Evolutionary conservation across 2,113 vertebrate species (phyloP).

Genomic region (Cisticola juncidis): DNA sequence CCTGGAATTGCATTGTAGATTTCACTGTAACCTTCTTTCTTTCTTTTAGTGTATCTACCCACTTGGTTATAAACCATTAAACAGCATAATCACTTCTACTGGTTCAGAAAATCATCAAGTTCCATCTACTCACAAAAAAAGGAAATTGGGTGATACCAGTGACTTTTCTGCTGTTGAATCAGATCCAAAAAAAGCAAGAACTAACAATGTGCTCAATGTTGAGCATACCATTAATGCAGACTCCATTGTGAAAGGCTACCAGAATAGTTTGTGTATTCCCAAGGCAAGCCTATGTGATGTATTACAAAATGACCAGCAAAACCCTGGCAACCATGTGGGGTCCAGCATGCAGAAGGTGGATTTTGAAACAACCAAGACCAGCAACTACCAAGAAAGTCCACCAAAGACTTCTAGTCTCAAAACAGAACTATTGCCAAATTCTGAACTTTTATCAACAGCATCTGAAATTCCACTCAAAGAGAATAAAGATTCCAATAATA

Average conservation of each 20-base stretch:
- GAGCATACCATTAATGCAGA: background rate
- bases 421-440: background rate
- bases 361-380: background rate
- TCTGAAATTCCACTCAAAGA: background rate
- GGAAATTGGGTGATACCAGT: conserved; percentile 57
- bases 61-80: conserved; percentile 84
- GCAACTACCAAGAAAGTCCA: background rate
- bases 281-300: background rate
- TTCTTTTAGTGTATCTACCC: conserved; percentile 90
- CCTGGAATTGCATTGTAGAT: background rate
- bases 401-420: background rate
- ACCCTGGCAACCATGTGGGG: background rate
- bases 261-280: background rate
- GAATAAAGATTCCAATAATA: background rate
- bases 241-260: background rate
- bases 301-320: background rate
- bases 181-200: conserved; percentile 67
- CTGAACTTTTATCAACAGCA: background rate
- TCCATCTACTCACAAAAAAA: conserved; percentile 69
- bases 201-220: background rate
- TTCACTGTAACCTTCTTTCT: conserved; percentile 8
- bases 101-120: conserved; percentile 53
- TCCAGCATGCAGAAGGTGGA: background rate
- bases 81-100: conserved; percentile 78
- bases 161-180: conserved; percentile 8